Percentiles rank a stretch among this genome's conserved stretches.
phyloP scores from a whole-genome alignment of 2,797 vertebrate genomes.

The Avahi laniger region DNA sequence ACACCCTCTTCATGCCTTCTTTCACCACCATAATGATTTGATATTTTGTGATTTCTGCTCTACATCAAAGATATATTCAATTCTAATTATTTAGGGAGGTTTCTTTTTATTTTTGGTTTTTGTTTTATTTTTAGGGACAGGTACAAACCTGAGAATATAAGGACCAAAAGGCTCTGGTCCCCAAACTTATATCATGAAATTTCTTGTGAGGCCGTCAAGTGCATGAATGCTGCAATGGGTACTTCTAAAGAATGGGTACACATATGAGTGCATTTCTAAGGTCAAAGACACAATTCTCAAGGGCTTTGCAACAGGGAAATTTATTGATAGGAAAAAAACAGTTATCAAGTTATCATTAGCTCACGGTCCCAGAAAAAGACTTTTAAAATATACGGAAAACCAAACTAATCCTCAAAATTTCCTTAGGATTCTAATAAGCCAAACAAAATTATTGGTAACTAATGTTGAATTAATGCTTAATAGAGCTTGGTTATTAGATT shows the following conservation, averaged over 20 bases:
- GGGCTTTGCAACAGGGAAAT: neutral
- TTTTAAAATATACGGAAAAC: neutral
- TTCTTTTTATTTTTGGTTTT: neutral
- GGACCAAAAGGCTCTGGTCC: neutral
- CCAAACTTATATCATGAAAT: neutral
- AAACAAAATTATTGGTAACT: neutral
- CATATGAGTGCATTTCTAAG: neutral
- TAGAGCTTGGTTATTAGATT: slow-evolving; percentile 25
- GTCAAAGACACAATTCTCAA: neutral
- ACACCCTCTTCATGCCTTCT: neutral
- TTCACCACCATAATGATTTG: neutral
- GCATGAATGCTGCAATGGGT: neutral
- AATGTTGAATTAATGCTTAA: slow-evolving; percentile 37
- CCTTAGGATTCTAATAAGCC: neutral
- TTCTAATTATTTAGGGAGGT: neutral
- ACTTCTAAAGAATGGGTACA: neutral
- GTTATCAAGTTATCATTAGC: neutral
- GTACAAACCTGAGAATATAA: neutral
- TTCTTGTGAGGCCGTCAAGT: neutral
- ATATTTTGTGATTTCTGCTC: neutral
- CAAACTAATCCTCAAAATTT: neutral
- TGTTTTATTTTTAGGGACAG: neutral
- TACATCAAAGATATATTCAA: neutral
- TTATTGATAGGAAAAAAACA: neutral
- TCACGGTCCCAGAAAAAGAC: neutral